These are phyloP conservation scores for Prenolepis imparis DNA, from an alignment of 2,888 invertebrate species.

Conservation along the genomic window DNA sequence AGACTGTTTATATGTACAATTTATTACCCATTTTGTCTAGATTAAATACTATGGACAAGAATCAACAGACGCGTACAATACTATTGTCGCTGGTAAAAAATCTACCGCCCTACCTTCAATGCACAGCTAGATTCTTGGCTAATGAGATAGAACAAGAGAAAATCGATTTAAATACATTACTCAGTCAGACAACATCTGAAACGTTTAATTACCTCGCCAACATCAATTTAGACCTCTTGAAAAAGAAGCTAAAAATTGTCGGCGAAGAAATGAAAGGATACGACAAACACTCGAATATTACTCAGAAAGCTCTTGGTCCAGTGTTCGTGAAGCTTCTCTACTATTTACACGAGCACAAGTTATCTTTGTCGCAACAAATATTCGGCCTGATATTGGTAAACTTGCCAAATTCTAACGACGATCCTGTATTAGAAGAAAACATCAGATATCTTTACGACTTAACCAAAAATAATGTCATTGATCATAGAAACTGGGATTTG, in stretches of 20 bases:
- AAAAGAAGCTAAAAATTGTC: background rate
- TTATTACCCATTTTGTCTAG: conserved; percentile 55
- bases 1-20: conserved; percentile 63
- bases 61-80: conserved; percentile 63
- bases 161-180: conserved; percentile 29
- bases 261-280: conserved; percentile 39
- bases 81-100: conserved; percentile 59
- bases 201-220: conserved; percentile 58
- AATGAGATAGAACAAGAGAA: conserved; percentile 34
- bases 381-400: conserved; percentile 68
- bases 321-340: conserved; percentile 63
- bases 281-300: conserved; percentile 56
- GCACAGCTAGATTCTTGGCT: conserved; percentile 60
- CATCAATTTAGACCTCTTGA: conserved; percentile 40
- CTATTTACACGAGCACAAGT: conserved; percentile 20
- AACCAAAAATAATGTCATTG: conserved; percentile 41
- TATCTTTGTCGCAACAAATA: conserved; percentile 62
- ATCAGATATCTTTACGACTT: conserved; percentile 62
- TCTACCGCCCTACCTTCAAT: conserved; percentile 62
- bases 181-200: conserved; percentile 3
- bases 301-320: conserved; percentile 60
- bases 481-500: conserved; percentile 58
- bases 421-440: conserved; percentile 72
- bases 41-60: conserved; percentile 28
- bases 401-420: conserved; percentile 64